A percentile compares a stretch with the other conserved stretches of the same genome.
These are phyloP conservation scores for Coptotermes formosanus DNA, from an alignment of 1,140 invertebrate species.

Conservation along the genomic window DNA sequence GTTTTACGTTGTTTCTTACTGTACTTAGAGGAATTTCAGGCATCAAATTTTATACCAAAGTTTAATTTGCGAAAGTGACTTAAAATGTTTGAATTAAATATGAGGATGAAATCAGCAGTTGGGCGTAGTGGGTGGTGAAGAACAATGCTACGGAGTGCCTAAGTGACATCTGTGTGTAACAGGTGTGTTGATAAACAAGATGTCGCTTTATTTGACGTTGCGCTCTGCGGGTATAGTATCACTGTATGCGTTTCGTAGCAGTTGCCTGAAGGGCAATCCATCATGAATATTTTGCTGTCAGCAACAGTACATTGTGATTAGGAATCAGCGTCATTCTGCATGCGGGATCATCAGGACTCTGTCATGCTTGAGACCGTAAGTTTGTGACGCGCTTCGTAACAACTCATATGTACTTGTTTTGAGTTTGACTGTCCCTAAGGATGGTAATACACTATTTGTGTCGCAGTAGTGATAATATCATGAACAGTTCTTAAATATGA, in stretches of 20 bases:
- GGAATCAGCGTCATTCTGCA: neutral
- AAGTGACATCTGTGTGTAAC: slow-evolving; percentile 1
- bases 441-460: too few species aligned
- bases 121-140: too few species aligned
- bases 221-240: neutral
- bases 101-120: too few species aligned
- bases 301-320: neutral
- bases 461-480: too few species aligned
- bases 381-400: neutral
- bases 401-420: neutral
- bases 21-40: too few species aligned
- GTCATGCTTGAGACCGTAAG: neutral
- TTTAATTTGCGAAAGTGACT: too few species aligned
- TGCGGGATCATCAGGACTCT: neutral
- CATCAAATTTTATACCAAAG: too few species aligned
- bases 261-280: neutral
- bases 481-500: too few species aligned
- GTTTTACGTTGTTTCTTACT: too few species aligned
- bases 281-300: neutral
- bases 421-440: too few species aligned
- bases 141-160: neutral
- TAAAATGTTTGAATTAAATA: too few species aligned
- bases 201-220: neutral
- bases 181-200: neutral
- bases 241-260: neutral